phyloP scores from a whole-genome alignment of 2,888 invertebrate genomes.

The Spodoptera picta region DNA sequence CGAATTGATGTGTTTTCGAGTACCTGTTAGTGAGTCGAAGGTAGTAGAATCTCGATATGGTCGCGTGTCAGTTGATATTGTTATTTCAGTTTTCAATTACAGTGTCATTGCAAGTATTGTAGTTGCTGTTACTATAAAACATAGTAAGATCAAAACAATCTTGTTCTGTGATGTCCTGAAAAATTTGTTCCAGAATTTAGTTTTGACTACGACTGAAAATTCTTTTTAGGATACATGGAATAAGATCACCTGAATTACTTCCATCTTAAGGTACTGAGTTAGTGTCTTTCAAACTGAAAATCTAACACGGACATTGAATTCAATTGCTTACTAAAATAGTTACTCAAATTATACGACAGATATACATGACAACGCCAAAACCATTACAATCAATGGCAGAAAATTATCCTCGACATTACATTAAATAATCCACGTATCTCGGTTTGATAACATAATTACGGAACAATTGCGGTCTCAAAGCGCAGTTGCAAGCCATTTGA shows the following conservation, averaged over 20 bases:
- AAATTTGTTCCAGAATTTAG: not conserved
- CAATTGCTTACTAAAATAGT: not conserved
- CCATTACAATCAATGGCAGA: not conserved
- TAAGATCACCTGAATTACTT: too few species aligned
- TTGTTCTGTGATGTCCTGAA: not conserved
- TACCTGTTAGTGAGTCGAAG: conserved; percentile 42
- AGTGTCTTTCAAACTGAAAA: too few species aligned
- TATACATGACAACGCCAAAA: not conserved
- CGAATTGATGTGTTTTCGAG: conserved; percentile 38
- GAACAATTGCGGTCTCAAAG: conserved; percentile 46
- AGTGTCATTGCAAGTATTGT: not conserved
- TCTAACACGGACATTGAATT: too few species aligned
- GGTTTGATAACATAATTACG: conserved; percentile 49
- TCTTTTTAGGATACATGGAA: too few species aligned
- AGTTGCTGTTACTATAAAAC: conserved; percentile 3
- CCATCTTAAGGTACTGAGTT: too few species aligned
- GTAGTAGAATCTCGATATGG: conserved; percentile 28
- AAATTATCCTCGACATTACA: conserved; percentile 15
- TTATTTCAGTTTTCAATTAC: conserved; percentile 21
- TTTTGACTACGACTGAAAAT: too few species aligned
- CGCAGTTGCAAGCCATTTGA: conserved; percentile 43
- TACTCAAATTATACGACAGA: not conserved
- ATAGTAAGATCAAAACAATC: too few species aligned
- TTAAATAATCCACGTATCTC: conserved; percentile 40
- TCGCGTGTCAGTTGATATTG: conserved; percentile 16